Percentiles rank a stretch among this genome's conserved stretches.
phyloP scores from a whole-genome alignment of 2,888 invertebrate genomes.

The Chalcosyrphus nemorum region DNA sequence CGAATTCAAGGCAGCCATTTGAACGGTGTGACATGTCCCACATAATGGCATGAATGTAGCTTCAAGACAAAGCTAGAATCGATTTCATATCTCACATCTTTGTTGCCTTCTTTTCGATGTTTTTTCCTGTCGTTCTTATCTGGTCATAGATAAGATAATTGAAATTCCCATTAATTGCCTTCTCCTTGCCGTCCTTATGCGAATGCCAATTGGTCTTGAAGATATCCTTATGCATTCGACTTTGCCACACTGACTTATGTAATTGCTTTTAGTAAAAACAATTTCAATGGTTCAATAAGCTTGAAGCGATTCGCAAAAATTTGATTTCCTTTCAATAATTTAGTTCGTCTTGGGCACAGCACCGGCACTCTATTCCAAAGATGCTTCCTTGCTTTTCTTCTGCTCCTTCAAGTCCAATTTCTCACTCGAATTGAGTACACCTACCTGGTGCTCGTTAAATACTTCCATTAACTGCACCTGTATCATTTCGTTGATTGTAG shows the following conservation, averaged over 20 bases:
- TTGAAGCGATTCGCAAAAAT: slow-evolving; percentile 67
- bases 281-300: slow-evolving; percentile 71
- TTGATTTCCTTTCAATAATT: slow-evolving; percentile 70
- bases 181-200: no score
- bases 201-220: no score
- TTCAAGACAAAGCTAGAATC: no score
- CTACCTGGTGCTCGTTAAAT: slow-evolving; percentile 50
- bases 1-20: no score
- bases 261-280: slow-evolving; percentile 68
- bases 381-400: neutral
- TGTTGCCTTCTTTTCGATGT: no score
- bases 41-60: no score
- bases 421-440: slow-evolving; percentile 40
- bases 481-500: slow-evolving; percentile 57
- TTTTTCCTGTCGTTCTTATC: no score
- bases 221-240: slow-evolving; percentile 10
- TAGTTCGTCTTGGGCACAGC: slow-evolving; percentile 48
- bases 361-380: slow-evolving; percentile 29
- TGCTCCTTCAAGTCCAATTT: slow-evolving; percentile 9
- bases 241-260: slow-evolving; percentile 60
- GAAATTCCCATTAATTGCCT: no score
- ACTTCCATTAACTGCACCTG: slow-evolving; percentile 69
- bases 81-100: no score
- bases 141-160: no score
- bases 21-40: no score